A percentile compares a stretch with the other conserved stretches of the same genome.
These are phyloP conservation scores for Actinostola sp. DNA, from an alignment of 92 coral and sea anemone genomes.

Conservation along the genomic window DNA sequence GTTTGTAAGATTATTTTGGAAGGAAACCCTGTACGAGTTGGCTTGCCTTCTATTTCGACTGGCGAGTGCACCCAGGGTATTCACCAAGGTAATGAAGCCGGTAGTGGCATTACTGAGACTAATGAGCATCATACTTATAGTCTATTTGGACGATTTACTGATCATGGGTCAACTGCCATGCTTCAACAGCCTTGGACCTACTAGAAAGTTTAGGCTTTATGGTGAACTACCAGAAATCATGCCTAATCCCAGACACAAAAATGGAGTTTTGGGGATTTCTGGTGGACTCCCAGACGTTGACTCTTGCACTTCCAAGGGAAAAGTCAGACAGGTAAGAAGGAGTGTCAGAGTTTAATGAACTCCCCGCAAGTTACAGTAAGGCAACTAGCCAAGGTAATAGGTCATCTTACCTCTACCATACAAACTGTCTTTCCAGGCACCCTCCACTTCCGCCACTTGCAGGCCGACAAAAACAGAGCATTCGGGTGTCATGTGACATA, in stretches of 20 bases:
- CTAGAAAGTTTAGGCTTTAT: constrained; percentile 28
- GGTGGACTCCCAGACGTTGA: constrained; percentile 35
- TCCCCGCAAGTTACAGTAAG: constrained; percentile 20
- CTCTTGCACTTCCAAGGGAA: constrained; percentile 48
- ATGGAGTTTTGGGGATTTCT: constrained; percentile 53
- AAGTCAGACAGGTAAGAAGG: constrained; percentile 35
- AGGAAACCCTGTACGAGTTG: constrained; percentile 25
- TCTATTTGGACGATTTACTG: constrained; percentile 31
- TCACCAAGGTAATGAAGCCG: constrained; percentile 42
- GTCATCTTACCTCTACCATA: constrained; percentile 35
- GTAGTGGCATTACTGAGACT: constrained; percentile 29
- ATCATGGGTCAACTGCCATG: constrained; percentile 39
- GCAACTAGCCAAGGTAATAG: constrained; percentile 30
- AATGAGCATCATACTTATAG: constrained; percentile 20
- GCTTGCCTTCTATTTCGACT: constrained; percentile 45
- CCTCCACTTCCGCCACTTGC: constrained; percentile 49
- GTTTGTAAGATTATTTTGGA: constrained; percentile 39
- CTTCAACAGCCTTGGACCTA: constrained; percentile 30
- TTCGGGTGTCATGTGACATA: constrained; percentile 30
- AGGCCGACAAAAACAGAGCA: constrained; percentile 60
- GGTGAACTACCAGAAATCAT: constrained; percentile 27
- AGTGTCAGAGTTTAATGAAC: constrained; percentile 36
- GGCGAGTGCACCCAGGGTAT: constrained; percentile 31
- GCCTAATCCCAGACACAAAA: constrained; percentile 16
- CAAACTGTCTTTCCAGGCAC: constrained; percentile 52